Evolutionary conservation across 2,797 vertebrate genomes (phyloP).

Genomic region (Malacoraja senta): DNA sequence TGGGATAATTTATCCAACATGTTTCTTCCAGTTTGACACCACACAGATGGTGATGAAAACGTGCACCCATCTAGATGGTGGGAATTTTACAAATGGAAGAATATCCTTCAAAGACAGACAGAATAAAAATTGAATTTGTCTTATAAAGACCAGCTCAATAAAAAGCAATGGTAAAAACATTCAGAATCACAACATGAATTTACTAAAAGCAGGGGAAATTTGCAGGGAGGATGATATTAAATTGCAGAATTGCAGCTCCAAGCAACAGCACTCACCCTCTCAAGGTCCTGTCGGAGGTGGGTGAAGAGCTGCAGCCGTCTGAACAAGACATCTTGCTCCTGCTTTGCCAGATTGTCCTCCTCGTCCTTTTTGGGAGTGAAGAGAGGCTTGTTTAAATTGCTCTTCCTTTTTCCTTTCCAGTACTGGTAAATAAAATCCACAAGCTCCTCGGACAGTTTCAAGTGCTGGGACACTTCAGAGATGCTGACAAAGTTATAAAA

Average conservation of each 20-base stretch:
- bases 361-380: slow-evolving; percentile 91
- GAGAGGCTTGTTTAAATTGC: slow-evolving; percentile 89
- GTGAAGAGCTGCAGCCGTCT: slow-evolving; percentile 90
- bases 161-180: background rate
- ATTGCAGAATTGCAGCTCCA: slow-evolving; percentile 31
- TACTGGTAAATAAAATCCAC: slow-evolving; percentile 90
- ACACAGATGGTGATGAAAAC: background rate
- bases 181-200: slow-evolving; percentile 18
- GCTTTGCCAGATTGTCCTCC: slow-evolving; percentile 87
- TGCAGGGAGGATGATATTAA: background rate
- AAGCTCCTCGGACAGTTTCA: slow-evolving; percentile 66
- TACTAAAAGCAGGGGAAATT: background rate
- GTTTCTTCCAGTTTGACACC: too few species aligned
- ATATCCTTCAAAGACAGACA: background rate
- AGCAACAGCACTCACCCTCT: slow-evolving; percentile 72
- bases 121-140: background rate
- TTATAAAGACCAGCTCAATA: background rate
- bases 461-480: slow-evolving; percentile 66
- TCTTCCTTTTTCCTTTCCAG: slow-evolving; percentile 93
- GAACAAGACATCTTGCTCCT: slow-evolving; percentile 87
- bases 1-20: too few species aligned
- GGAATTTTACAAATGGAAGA: background rate
- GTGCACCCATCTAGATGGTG: background rate
- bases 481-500: slow-evolving; percentile 80
- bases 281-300: slow-evolving; percentile 90